Conservation (phyloP, 2,113 vertebrate species). For the Pedetes capensis region DNA sequence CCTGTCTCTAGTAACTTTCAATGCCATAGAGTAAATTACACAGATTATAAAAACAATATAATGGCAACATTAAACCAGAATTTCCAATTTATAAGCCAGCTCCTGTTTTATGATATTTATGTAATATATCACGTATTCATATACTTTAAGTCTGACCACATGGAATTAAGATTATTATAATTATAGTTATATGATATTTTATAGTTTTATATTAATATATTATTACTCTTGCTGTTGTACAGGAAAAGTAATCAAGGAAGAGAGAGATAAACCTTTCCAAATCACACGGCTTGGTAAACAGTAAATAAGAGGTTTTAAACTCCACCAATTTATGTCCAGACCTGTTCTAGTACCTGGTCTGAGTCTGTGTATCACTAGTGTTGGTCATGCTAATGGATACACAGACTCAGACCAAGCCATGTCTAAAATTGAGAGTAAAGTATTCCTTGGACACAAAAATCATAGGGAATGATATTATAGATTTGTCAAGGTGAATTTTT, state of each 20-base stretch:
- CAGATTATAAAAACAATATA: not conserved
- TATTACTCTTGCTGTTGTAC: not conserved
- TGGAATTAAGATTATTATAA: not conserved
- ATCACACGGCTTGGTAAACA: not conserved
- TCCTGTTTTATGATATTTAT: not conserved
- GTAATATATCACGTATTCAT: not conserved
- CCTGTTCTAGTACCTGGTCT: not conserved
- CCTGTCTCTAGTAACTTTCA: not conserved
- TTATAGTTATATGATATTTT: not conserved
- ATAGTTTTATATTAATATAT: not conserved
- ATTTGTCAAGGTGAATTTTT: not conserved
- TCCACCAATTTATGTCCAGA: not conserved
- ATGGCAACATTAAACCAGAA: conserved; percentile 6
- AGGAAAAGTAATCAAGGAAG: not conserved
- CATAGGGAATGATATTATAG: not conserved
- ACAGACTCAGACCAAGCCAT: too few species aligned
- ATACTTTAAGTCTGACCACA: not conserved
- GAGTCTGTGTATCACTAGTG: not conserved
- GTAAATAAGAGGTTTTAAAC: not conserved
- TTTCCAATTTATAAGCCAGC: not conserved
- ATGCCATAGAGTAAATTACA: not conserved
- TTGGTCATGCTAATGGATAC: not conserved
- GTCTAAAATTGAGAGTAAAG: not conserved
- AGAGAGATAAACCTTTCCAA: not conserved
- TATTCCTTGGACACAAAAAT: not conserved